Conservation (phyloP, 2,113 vertebrate genomes). For the Brachyhypopomus gauderio region DNA sequence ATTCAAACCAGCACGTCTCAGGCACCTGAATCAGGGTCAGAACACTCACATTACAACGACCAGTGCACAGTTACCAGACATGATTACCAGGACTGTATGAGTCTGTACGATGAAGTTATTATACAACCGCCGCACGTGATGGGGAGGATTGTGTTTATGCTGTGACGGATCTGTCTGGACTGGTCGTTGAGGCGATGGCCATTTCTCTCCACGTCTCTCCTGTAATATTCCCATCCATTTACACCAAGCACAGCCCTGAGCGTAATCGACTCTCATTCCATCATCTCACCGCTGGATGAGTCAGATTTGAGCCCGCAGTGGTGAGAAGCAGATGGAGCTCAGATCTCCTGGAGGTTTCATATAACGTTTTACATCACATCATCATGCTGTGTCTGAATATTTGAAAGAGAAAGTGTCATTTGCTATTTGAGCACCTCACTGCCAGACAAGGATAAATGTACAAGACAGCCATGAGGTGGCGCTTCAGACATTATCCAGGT, state of each 20-base stretch:
- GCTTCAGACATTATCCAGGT: not conserved
- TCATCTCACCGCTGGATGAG: not conserved
- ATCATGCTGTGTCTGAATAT: not conserved
- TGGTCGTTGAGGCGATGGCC: not conserved
- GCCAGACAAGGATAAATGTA: not conserved
- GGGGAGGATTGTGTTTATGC: not conserved
- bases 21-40: not conserved
- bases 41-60: not conserved
- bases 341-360: not conserved
- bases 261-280: not conserved
- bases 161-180: not conserved
- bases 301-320: not conserved
- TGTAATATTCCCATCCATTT: not conserved
- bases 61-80: too few species aligned
- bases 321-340: not conserved
- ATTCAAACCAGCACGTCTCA: not conserved
- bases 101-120: not conserved
- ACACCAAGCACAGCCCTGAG: not conserved
- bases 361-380: not conserved
- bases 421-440: not conserved
- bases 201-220: not conserved
- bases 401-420: not conserved
- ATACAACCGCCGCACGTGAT: not conserved
- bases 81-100: too few species aligned
- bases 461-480: constrained; percentile 1